phyloP scores from a whole-genome alignment of 1,140 invertebrate species.

The Penaeus vannamei region DNA sequence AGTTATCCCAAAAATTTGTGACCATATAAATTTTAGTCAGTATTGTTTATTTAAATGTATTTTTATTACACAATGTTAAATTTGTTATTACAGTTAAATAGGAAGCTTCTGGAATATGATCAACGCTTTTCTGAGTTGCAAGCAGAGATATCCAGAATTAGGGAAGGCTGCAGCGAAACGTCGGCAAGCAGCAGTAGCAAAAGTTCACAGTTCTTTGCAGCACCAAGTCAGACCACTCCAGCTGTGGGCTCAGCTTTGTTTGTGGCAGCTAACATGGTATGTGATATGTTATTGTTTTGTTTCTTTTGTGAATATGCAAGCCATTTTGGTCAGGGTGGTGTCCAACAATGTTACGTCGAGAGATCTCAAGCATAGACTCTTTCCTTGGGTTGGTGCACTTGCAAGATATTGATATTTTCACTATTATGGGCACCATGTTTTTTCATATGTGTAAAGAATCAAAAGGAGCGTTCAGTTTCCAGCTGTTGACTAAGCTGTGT shows the following conservation, averaged over 20 bases:
- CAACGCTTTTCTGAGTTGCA: conserved; percentile 42
- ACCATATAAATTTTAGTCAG: too few species aligned
- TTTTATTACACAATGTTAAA: too few species aligned
- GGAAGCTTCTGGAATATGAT: conserved; percentile 45
- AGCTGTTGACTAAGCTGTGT: too few species aligned
- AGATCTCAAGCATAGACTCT: too few species aligned
- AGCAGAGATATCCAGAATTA: conserved; percentile 3
- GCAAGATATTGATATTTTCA: too few species aligned
- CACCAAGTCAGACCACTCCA: conserved; percentile 18
- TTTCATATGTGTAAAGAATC: too few species aligned
- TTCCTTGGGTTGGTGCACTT: too few species aligned
- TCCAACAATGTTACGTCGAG: too few species aligned
- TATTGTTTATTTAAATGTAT: background rate
- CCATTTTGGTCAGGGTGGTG: too few species aligned
- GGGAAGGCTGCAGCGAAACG: conserved; percentile 7
- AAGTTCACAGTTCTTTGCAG: conserved; percentile 28
- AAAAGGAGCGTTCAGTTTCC: too few species aligned
- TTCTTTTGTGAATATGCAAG: background rate
- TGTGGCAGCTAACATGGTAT: conserved; percentile 50
- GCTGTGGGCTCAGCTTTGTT: conserved; percentile 38
- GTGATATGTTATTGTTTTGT: background rate
- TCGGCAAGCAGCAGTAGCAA: conserved; percentile 2
- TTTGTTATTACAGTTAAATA: conserved; percentile 34
- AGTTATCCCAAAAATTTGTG: too few species aligned
- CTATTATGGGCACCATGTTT: too few species aligned